A percentile compares a stretch with the other conserved stretches of the same genome.
Conservation (phyloP, 1,140 invertebrate species). For the Plutomurus gul region DNA sequence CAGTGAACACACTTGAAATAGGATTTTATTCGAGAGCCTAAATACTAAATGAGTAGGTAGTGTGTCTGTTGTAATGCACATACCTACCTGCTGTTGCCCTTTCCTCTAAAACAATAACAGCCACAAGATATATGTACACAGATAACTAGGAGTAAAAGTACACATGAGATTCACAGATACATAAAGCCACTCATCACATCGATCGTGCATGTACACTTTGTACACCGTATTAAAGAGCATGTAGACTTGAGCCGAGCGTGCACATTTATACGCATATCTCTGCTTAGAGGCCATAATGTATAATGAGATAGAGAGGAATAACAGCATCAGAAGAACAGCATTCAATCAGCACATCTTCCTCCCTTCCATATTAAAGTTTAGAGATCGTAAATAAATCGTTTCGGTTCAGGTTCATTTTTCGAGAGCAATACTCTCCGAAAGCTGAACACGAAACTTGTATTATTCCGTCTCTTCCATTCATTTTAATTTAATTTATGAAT, state of each 20-base stretch:
- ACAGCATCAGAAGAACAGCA: background rate
- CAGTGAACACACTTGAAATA: too few species aligned
- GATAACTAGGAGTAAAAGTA: too few species aligned
- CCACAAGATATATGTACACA: background rate
- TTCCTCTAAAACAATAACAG: background rate
- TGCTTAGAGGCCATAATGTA: background rate
- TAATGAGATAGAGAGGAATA: background rate
- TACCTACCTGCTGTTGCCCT: conserved; percentile 6
- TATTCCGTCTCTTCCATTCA: background rate
- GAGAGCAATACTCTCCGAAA: conserved; percentile 8
- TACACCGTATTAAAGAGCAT: too few species aligned
- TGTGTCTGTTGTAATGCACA: too few species aligned
- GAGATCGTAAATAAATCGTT: conserved; percentile 4
- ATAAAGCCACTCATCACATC: too few species aligned
- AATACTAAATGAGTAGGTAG: too few species aligned
- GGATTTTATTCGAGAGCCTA: too few species aligned
- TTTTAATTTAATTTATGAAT: conserved; percentile 27
- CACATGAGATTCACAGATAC: too few species aligned
- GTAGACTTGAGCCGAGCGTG: too few species aligned
- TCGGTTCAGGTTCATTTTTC: background rate
- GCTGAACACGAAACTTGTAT: background rate
- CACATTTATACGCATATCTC: too few species aligned
- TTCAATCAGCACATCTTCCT: conserved; percentile 8
- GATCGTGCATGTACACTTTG: too few species aligned
- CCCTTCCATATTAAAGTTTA: background rate